Percentiles rank a stretch among this genome's conserved stretches.
Conservation (phyloP, 2,888 invertebrate species). For the Plutella xylostella region DNA sequence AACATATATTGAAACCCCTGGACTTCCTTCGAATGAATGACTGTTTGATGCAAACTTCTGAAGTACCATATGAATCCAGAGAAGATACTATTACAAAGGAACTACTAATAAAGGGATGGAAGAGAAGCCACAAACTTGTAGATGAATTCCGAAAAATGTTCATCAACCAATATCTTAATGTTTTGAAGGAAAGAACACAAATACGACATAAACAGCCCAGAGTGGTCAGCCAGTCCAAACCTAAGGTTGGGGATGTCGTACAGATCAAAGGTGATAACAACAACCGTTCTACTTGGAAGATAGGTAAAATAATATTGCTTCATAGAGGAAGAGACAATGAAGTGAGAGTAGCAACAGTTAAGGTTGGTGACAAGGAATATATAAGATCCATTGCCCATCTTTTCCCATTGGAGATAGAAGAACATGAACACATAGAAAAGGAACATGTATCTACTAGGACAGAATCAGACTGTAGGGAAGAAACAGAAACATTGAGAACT, state of each 20-base stretch:
- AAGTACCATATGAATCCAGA: background rate
- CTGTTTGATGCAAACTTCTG: background rate
- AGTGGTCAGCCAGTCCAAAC: background rate
- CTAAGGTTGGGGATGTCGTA: conserved; percentile 7
- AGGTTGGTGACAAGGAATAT: conserved; percentile 2
- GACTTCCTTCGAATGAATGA: conserved; percentile 5
- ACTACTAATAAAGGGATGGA: conserved; percentile 13
- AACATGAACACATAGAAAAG: background rate
- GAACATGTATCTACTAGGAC: too few relatives aligned
- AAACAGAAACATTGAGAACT: too few relatives aligned
- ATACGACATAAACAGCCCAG: conserved; percentile 3
- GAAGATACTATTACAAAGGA: conserved; percentile 6
- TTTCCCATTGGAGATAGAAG: conserved; percentile 8
- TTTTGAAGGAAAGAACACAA: conserved; percentile 9
- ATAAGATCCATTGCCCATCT: conserved; percentile 7
- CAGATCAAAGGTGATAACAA: conserved; percentile 11
- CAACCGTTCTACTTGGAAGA: conserved; percentile 8
- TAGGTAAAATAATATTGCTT: conserved; percentile 9
- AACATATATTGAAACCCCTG: conserved; percentile 6
- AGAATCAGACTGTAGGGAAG: too few relatives aligned
- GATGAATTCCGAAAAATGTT: conserved; percentile 8
- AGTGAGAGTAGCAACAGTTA: conserved; percentile 10
- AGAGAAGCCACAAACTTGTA: conserved; percentile 10
- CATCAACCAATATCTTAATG: conserved; percentile 5
- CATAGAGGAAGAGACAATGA: conserved; percentile 6